Conservation (phyloP, 2,797 vertebrate genomes). For the Coendou prehensilis region DNA sequence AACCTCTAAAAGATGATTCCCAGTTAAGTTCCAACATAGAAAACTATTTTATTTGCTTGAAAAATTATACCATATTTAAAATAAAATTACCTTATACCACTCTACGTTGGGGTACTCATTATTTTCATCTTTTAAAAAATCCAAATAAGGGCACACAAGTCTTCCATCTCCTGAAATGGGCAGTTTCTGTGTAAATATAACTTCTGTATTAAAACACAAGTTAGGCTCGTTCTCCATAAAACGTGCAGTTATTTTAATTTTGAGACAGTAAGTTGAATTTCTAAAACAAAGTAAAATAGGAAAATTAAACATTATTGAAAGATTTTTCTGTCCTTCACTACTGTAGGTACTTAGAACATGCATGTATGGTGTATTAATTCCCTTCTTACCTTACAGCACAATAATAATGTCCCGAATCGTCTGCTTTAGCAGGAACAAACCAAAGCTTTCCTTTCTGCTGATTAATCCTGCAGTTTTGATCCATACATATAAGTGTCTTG, state of each 20-base stretch:
- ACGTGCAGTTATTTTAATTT: conserved; percentile 83
- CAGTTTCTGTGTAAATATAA: conserved; percentile 84
- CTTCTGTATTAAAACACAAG: conserved; percentile 88
- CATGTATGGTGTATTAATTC: accelerated
- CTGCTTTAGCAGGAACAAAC: conserved; percentile 87
- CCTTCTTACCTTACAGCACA: conserved; percentile 86
- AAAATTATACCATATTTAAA: background rate
- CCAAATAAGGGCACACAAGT: conserved; percentile 91
- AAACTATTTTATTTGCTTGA: background rate
- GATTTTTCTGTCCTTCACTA: background rate
- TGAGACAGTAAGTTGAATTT: conserved; percentile 88
- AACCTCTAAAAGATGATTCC: background rate
- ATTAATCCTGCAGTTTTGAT: conserved; percentile 85
- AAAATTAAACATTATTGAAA: background rate
- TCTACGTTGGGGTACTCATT: conserved; percentile 84
- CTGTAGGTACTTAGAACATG: background rate
- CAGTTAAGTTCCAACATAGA: background rate
- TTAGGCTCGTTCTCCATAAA: conserved; percentile 87
- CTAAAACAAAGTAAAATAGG: conserved; percentile 88
- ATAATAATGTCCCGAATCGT: conserved; percentile 88
- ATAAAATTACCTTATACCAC: conserved; percentile 93
- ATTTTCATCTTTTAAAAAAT: conserved; percentile 86
- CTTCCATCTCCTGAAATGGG: conserved; percentile 70
- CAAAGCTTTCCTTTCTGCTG: conserved; percentile 86
- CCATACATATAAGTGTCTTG: conserved; percentile 76